Evolutionary conservation across 2,888 invertebrate species (phyloP), one percentile per base, ranked within the genome.

Genomic region (Dromius quadrimaculatus): DNA sequence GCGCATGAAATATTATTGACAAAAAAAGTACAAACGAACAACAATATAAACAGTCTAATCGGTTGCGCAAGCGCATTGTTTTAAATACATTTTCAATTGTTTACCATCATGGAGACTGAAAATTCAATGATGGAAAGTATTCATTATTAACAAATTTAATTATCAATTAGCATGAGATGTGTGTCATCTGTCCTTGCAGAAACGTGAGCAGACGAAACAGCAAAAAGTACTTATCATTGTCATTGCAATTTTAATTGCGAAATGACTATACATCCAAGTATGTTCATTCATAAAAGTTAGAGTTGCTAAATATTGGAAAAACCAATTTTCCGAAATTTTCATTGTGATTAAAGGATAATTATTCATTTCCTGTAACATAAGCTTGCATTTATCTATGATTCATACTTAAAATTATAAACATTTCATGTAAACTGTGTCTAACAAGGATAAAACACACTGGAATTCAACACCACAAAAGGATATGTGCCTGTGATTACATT

Each of bases 281-380:
- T 62, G 61, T 70, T 70, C 70, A 70, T 70, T 70, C 70, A 70
- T 70, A 70, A 70, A 70, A 13, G 62, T 47, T 23, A 41, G n/a
- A 43, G 43, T 47, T n/a, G 47, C 17, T 41, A 36, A 9, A 34
- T 9, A 9, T 28, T 15, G 17, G 50, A 28, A 54, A 54, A 54
- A 13, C 50, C 28, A 17, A 13, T 54, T 54, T 54, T 17, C 23
- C 50, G 13, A 28, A 2, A 15, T 2, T 54, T 11, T 54, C 50
- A 54, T 54, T 41, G 15, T 41, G 15, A 47, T 45, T 43, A 22
- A 50, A 50, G n/a, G 45, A 20, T 45, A 50, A 50, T 54, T 54
- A 28, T 54, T 54, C 23, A 54, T 54, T n/a, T n/a, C n/a, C 28
- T 28, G 23, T 11, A 23, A 15, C 15, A 28, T 47, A 22, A n/a